Percentiles rank a stretch among this genome's conserved stretches.
Conservation (phyloP, 2,797 vertebrate genomes). For the Pipistrellus kuhlii region DNA sequence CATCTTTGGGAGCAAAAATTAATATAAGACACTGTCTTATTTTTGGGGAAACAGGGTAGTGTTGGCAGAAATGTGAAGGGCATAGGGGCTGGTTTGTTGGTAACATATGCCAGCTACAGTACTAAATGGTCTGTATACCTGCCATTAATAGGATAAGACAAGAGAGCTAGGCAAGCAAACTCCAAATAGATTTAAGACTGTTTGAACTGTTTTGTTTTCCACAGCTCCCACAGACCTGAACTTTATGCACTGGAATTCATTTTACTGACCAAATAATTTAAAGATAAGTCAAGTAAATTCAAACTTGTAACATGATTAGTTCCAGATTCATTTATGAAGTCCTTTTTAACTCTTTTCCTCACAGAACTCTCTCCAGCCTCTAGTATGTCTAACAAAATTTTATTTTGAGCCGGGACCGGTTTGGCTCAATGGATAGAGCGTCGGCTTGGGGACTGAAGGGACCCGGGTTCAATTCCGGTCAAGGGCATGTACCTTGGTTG, state of each 20-base stretch:
- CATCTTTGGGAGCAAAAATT: too few species aligned
- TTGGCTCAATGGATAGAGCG: too few species aligned
- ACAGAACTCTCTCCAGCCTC: neutral
- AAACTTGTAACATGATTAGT: neutral
- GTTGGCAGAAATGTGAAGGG: neutral
- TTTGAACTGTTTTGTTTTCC: neutral
- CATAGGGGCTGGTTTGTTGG: neutral
- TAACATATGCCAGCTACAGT: neutral
- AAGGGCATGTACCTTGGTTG: too few species aligned
- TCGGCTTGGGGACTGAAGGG: too few species aligned
- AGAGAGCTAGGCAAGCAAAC: neutral
- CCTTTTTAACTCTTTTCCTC: constrained; percentile 3
- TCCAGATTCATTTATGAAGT: constrained; percentile 57
- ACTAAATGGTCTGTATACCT: neutral
- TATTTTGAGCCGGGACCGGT: too few species aligned
- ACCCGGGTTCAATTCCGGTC: too few species aligned
- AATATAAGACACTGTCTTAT: too few species aligned
- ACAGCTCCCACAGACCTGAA: neutral
- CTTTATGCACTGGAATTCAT: neutral
- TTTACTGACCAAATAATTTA: constrained; percentile 26
- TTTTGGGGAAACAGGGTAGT: neutral
- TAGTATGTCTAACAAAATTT: constrained; percentile 49
- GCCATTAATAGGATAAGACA: neutral
- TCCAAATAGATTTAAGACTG: neutral
- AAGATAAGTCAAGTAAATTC: constrained; percentile 28